Conservation (phyloP, 2,888 invertebrate species). For the Pseudococcus jackbeardsleyi region DNA sequence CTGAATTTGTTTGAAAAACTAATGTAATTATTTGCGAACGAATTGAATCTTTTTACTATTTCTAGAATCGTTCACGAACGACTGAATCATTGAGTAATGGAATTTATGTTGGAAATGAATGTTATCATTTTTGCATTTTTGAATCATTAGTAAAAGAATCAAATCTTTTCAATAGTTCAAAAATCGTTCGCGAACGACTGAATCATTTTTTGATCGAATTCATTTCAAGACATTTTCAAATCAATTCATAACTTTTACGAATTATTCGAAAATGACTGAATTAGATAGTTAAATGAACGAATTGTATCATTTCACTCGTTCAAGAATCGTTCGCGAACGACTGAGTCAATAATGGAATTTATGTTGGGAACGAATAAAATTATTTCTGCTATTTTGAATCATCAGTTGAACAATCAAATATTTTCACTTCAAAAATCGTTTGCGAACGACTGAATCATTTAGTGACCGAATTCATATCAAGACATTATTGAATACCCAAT, state of each 20-base stretch:
- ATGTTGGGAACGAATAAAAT: too few relatives aligned
- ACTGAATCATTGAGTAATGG: too few relatives aligned
- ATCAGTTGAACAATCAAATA: too few relatives aligned
- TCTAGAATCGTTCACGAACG: too few relatives aligned
- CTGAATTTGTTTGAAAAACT: too few relatives aligned
- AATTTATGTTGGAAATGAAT: not conserved
- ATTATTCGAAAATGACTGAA: not conserved
- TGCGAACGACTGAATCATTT: not conserved
- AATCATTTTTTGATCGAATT: not conserved
- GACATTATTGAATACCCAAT: not conserved
- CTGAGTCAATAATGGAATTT: too few relatives aligned
- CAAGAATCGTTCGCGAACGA: slow-evolving; percentile 10
- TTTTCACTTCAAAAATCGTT: not conserved
- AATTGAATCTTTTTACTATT: too few relatives aligned
- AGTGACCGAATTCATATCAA: not conserved
- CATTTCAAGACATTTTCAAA: not conserved
- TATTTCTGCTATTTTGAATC: too few relatives aligned
- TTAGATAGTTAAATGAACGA: too few relatives aligned
- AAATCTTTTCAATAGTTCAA: not conserved
- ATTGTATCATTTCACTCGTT: not conserved
- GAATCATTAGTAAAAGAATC: too few relatives aligned
- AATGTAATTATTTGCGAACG: too few relatives aligned
- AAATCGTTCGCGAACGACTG: not conserved
- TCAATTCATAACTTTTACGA: not conserved
- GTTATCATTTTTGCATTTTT: too few relatives aligned